These are phyloP conservation scores for Microplitis demolitor DNA, from an alignment of 1,140 invertebrate genomes.

Conservation along the genomic window DNA sequence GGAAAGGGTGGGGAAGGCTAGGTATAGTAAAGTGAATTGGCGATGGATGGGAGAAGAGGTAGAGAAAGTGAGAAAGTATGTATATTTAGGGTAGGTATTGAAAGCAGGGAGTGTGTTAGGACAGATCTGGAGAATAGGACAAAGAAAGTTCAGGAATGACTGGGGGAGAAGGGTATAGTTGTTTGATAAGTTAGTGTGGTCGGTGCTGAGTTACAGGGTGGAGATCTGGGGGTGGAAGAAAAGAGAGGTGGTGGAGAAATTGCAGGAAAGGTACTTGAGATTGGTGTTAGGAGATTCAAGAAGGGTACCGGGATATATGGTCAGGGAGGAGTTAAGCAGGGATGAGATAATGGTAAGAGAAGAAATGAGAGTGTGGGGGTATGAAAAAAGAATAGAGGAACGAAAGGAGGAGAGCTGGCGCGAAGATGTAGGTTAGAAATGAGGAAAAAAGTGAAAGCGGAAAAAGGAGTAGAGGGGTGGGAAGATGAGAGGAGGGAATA, in stretches of 20 bases:
- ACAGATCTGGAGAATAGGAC: background rate
- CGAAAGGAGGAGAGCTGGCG: background rate
- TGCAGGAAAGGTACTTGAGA: background rate
- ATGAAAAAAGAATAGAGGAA: constrained; percentile 1
- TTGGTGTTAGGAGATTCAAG: constrained; percentile 2
- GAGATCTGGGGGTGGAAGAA: background rate
- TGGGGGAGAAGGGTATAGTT: background rate
- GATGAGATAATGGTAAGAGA: background rate
- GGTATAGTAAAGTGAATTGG: background rate
- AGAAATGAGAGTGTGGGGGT: constrained; percentile 12
- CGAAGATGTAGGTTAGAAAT: background rate
- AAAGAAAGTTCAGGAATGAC: background rate
- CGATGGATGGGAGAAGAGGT: background rate
- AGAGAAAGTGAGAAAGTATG: background rate
- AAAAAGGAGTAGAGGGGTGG: background rate
- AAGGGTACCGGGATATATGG: constrained; percentile 14
- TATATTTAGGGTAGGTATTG: constrained; percentile 1
- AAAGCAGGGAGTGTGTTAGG: background rate
- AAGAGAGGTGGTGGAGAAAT: background rate
- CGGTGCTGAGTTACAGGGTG: background rate
- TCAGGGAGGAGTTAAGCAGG: constrained; percentile 18
- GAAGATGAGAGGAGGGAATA: background rate
- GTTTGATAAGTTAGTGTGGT: background rate
- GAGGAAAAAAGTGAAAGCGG: background rate
- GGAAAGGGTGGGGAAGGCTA: constrained; percentile 5